phyloP scores from a whole-genome alignment of 2,888 invertebrate species.

The Andrena hattorfiana region DNA sequence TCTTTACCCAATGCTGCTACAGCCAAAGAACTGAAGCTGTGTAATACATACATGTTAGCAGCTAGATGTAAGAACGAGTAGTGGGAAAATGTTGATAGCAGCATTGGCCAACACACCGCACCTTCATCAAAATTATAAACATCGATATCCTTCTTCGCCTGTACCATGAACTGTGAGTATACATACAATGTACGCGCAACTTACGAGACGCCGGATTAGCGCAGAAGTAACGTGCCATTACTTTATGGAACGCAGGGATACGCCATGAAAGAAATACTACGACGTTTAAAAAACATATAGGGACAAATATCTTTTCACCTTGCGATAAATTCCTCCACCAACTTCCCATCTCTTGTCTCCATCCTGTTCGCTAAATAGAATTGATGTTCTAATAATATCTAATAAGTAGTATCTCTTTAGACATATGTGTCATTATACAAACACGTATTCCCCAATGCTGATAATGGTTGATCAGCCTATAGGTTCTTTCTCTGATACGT shows the following conservation, averaged over 20 bases:
- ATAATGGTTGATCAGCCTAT: constrained; percentile 70
- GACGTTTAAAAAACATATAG: constrained; percentile 92
- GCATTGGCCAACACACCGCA: constrained; percentile 93
- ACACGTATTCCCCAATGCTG: constrained; percentile 66
- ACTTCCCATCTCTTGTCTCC: constrained; percentile 81
- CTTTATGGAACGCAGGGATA: constrained; percentile 89
- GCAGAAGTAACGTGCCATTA: constrained; percentile 94
- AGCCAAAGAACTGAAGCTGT: constrained; percentile 91
- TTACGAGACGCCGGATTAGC: constrained; percentile 92
- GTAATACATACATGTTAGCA: constrained; percentile 98
- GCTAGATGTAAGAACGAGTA: constrained; percentile 94
- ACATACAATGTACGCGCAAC: constrained; percentile 75
- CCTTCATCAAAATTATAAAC: constrained; percentile 85
- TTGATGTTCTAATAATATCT: constrained; percentile 15
- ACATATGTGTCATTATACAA: constrained; percentile 54
- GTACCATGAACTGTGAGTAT: background rate
- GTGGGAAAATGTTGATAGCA: constrained; percentile 98
- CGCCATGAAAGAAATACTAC: constrained; percentile 94
- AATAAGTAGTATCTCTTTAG: background rate
- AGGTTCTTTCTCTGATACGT: constrained; percentile 83
- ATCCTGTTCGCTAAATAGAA: constrained; percentile 76
- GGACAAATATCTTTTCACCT: constrained; percentile 92
- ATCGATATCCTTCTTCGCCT: constrained; percentile 19
- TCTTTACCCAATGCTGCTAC: constrained; percentile 93
- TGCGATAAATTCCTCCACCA: constrained; percentile 92